A percentile compares a stretch with the other conserved stretches of the same genome.
Evolutionary conservation across 2,113 vertebrate species (phyloP).

Genomic region (Anolis sagrei): DNA sequence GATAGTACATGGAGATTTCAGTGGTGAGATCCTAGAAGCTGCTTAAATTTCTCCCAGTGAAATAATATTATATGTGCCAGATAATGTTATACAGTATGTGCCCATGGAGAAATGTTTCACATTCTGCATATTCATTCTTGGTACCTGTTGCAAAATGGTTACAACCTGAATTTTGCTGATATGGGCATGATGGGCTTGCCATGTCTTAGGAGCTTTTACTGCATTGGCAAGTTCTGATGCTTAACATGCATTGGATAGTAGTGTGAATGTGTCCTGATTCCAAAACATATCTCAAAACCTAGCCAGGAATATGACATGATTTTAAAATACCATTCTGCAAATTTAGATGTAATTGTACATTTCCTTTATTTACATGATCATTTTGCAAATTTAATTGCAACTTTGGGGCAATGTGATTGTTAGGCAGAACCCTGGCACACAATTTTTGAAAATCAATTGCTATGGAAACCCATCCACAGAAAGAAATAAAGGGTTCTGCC

Average conservation of each 20-base stretch:
- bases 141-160: neutral
- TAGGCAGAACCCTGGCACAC: conserved; percentile 9
- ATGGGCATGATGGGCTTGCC: too few relatives aligned
- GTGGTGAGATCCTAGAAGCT: too few relatives aligned
- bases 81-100: too few relatives aligned
- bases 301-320: too few relatives aligned
- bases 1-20: too few relatives aligned
- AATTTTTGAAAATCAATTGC: conserved; percentile 53
- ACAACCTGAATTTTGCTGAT: neutral
- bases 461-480: conserved; percentile 42
- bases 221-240: too few relatives aligned
- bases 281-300: too few relatives aligned
- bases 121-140: neutral
- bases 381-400: neutral
- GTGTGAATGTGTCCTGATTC: too few relatives aligned
- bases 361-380: neutral
- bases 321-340: neutral
- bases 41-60: neutral
- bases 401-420: conserved; percentile 21
- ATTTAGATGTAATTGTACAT: neutral
- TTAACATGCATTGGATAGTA: too few relatives aligned
- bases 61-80: too few relatives aligned
- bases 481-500: conserved; percentile 39
- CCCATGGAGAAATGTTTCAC: neutral
- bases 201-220: too few relatives aligned